Conservation (phyloP, 2,888 invertebrate species). For the Thelaira solivaga region DNA sequence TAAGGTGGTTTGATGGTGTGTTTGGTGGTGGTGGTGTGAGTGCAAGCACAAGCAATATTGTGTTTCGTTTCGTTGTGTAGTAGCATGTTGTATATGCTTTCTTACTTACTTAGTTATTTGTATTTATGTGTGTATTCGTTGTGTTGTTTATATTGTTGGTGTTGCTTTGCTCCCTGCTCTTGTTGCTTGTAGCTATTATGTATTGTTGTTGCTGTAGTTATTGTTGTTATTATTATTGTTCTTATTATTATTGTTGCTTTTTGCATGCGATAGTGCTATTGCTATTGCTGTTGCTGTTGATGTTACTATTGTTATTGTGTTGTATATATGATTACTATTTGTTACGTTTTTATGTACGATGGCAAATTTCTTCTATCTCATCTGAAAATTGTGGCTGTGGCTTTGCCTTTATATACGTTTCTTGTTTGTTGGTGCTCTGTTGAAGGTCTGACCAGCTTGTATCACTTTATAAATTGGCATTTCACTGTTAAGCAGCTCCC, state of each 20-base stretch:
- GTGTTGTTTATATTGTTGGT: constrained; percentile 50
- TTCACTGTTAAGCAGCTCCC: constrained; percentile 68
- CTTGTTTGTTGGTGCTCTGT: constrained; percentile 47
- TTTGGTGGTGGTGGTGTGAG: constrained; percentile 40
- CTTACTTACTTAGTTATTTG: no score
- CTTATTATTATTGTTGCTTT: constrained; percentile 11
- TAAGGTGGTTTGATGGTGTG: no score
- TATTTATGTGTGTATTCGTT: constrained; percentile 60
- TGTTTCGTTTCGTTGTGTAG: constrained; percentile 58
- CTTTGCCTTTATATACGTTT: constrained; percentile 48
- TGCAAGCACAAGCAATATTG: constrained; percentile 54
- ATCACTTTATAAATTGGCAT: constrained; percentile 66
- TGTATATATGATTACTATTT: constrained; percentile 59
- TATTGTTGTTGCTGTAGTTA: not conserved
- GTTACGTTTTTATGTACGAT: constrained; percentile 50
- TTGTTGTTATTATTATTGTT: constrained; percentile 4
- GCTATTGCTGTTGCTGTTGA: constrained; percentile 13
- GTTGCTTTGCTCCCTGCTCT: constrained; percentile 35
- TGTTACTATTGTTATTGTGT: constrained; percentile 57
- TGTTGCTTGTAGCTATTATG: constrained; percentile 18
- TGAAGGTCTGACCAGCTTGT: constrained; percentile 62
- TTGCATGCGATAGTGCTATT: no score
- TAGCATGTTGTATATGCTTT: no score
- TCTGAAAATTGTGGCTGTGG: constrained; percentile 51
- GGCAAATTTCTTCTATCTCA: constrained; percentile 50